Evolutionary conservation across 37 sponge, comb jelly and placozoan species (phyloP), one percentile per base, ranked within the genome.

Genomic region (Oscarella lobularis): DNA sequence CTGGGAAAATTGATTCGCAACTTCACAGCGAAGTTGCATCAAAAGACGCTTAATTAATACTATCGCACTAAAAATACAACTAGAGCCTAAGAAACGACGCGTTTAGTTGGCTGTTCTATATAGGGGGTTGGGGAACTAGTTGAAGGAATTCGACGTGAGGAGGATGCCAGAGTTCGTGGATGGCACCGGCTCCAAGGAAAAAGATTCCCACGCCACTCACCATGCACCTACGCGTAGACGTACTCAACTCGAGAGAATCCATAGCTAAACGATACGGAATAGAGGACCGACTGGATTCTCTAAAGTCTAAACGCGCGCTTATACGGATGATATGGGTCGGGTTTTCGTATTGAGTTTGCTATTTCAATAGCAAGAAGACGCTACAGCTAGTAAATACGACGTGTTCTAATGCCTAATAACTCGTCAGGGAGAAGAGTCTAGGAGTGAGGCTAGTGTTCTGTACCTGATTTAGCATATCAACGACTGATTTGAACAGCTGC

Each of bases 121-220:
- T n/a, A n/a, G n/a, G n/a, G n/a, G n/a, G n/a, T n/a, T n/a, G n/a
- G n/a, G n/a, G 79, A 37, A 95, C 96, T 41, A 81, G 75, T 29
- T 89, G 83, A 3, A 98, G 73, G 35, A 80, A 77, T 33, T 88
- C 78, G 38, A 91, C 78, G 1, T 75, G 81, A 39, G 85, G 92
- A 34, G 99, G 89, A 67, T 94, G 79, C 35, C 87, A 40, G 35
- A 98, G 76, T 2, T 82, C 79, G n/a, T 65, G 71, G 48, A 90
- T 75, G 35, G 90, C 85, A 2, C 95, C 99, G 34, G 92, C 88
- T 30, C 99, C 99, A 39, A 98, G 81, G 85, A 88, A 88, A 87
- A 98, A 98, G 55, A 98, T 88, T 14, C 95, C 87, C 38, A 98
- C 87, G 29, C 95, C 99, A 75, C 95, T 94, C 38, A 98, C 88